Evolutionary conservation across 1,140 invertebrate species (phyloP), one percentile per base, ranked within the genome.

Genomic region (Acromyrmex charruanus): DNA sequence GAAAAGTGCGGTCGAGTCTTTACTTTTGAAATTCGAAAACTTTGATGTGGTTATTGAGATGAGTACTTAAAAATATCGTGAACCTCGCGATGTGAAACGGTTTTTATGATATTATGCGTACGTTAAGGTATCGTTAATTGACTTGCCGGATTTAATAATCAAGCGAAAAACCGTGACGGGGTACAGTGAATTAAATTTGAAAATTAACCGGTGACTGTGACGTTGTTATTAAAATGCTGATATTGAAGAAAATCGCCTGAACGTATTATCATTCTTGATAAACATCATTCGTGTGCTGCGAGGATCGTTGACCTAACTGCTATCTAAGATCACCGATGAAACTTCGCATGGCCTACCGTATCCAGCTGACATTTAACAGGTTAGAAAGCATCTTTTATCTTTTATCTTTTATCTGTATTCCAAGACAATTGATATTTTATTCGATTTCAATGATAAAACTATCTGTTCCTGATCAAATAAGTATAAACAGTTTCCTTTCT

Each of bases 331-430:
- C 59, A 31, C 49, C 65, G 80, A 86, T 86, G 82, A 74, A 49
- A 74, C 69, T 77, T 68, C 85, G 85, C 71, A 74, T 84, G 87
- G 77, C 77, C 61, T 80, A 66, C 74, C 74, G 66, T 66, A 87
- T 91, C n/a, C 75, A 69, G 58, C 79, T 86, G 81, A 87, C 31
- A 89, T 75, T 85, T 77, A 86, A 89, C 88, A 91, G 90, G 90
- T 88, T 53, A 88, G 85, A 75, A 10, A 21, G 14, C 21, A 44
- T 44, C 35, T 39, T 39, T 39, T 39, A 39, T 39, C 35, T 39
- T 39, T 39, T 39, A 39, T 39, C 7, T 39, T 39, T 39, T 12
- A 28, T 66, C n/a, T 39, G 0, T 68, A 4, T 61, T 31, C 10
- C n/a, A n/a, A 31, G 4, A 65, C 28, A 65, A 65, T 71, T 44